Evolutionary conservation across 2,888 invertebrate species (phyloP).

Genomic region (Scrobipalpa costella): DNA sequence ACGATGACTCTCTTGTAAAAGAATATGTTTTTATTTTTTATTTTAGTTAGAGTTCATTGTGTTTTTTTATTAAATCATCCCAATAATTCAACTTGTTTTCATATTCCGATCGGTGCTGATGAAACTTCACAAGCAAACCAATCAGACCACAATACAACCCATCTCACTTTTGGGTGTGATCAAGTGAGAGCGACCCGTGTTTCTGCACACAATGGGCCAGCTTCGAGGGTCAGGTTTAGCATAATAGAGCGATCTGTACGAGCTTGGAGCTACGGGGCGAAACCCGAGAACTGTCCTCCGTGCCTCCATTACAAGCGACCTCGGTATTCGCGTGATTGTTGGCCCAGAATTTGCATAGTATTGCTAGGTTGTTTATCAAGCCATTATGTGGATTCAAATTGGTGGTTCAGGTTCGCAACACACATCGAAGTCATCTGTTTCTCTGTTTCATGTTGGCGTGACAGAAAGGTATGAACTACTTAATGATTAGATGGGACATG

Average conservation of each 20-base stretch:
- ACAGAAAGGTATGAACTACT: too few relatives aligned
- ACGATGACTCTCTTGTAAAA: too few relatives aligned
- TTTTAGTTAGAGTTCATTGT: too few relatives aligned
- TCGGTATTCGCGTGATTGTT: constrained; percentile 8
- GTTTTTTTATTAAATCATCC: too few relatives aligned
- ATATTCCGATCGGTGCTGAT: not conserved
- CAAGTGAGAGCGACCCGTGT: constrained; percentile 11
- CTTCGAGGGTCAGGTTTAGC: constrained; percentile 36
- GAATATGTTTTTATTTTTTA: too few relatives aligned
- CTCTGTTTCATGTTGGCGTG: too few relatives aligned
- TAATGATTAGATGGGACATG: too few relatives aligned
- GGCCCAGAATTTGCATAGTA: constrained; percentile 6
- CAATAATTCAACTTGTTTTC: too few relatives aligned
- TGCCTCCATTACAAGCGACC: not conserved
- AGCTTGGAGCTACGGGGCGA: constrained; percentile 1
- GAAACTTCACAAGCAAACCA: not conserved
- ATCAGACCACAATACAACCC: not conserved
- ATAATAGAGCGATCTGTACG: constrained; percentile 32
- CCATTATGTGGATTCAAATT: constrained; percentile 10
- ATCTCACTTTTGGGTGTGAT: not conserved
- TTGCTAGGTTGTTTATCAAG: constrained; percentile 6
- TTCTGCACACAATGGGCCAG: constrained; percentile 32
- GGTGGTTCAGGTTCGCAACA: not conserved
- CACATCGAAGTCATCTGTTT: too few relatives aligned
- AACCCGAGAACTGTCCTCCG: constrained; percentile 18